Base-by-base conservation (phyloP, 2,888 invertebrate genomes). In the Pollenia angustigena region DNA sequence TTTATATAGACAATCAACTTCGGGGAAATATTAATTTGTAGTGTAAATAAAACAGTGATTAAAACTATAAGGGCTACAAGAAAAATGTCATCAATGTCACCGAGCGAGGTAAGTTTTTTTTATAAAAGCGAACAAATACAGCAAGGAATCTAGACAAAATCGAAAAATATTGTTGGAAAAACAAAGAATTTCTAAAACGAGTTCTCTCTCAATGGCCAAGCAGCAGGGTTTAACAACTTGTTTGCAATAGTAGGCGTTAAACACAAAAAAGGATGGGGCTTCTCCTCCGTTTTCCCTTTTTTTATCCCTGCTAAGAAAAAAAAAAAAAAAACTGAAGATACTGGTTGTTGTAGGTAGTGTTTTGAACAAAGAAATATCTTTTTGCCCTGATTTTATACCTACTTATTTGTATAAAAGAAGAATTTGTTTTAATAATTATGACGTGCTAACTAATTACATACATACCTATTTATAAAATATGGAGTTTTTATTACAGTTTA, bases 51-150 rank as follows among this genome's bases (percentile, higher is more conserved):
- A 44, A 54, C 6, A 82, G 68, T 69, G 50, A 1, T 54, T 75
- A 60, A 58, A 58, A 75, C 44, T 62, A 62, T 52, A 23, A 75
- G 72, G 52, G 62, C 64, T 80, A 64, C 48, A 62, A 78, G 71
- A 80, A 90, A 89, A 66, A 91, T 91, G 91, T 90, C 92, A 75
- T 89, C 91, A 76, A 91, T 90, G 91, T 92, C 91, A 87, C 92
- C 92, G 54, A 91, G 92, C 87, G 91, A 92, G 91, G 92, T 92
- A 88, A 89, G 90, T 86, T 46, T 54, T 46, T 12, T 52, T 54
- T 46, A 83, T 48, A 58, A 54, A 54, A 23, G 44, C 48, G 11
- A 46, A 32, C 60, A 75, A 44, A 0, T 2, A 46, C 48, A 44
- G 18, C 23, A 32, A 16, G 10, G 40, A n/a, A 52, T 11, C n/a